Percentiles rank a stretch among this genome's conserved stretches.
These are phyloP conservation scores for Zosterops hypoxanthus DNA, from an alignment of 2,113 vertebrate genomes.

Conservation along the genomic window DNA sequence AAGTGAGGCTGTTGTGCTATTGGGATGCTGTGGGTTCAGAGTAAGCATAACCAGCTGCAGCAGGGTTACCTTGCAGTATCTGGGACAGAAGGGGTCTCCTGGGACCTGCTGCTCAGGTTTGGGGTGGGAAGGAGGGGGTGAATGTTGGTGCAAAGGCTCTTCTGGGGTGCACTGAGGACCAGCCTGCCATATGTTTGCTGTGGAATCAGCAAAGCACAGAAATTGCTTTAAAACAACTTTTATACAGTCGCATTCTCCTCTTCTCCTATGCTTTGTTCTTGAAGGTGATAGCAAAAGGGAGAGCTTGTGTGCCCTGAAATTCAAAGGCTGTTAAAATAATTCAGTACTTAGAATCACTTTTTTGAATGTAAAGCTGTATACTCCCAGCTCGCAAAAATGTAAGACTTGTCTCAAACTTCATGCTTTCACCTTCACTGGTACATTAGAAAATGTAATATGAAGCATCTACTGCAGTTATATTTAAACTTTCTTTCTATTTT, in stretches of 20 bases:
- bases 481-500: neutral
- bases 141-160: neutral
- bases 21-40: neutral
- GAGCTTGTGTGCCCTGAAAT: neutral
- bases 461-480: neutral
- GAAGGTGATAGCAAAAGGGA: neutral
- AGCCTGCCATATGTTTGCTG: neutral
- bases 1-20: neutral
- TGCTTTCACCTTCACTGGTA: neutral
- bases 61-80: neutral
- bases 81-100: neutral
- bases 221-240: neutral
- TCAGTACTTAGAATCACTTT: neutral
- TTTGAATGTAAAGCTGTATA: neutral
- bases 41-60: rapidly evolving
- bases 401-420: neutral
- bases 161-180: rapidly evolving
- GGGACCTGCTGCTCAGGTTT: neutral
- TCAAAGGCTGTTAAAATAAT: neutral
- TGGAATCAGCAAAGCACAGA: neutral
- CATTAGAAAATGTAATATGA: neutral
- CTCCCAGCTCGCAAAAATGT: neutral
- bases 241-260: neutral
- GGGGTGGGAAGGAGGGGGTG: neutral
- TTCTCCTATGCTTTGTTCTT: neutral